phyloP scores from a whole-genome alignment of 1,140 invertebrate genomes.

The Metopolophium dirhodum region DNA sequence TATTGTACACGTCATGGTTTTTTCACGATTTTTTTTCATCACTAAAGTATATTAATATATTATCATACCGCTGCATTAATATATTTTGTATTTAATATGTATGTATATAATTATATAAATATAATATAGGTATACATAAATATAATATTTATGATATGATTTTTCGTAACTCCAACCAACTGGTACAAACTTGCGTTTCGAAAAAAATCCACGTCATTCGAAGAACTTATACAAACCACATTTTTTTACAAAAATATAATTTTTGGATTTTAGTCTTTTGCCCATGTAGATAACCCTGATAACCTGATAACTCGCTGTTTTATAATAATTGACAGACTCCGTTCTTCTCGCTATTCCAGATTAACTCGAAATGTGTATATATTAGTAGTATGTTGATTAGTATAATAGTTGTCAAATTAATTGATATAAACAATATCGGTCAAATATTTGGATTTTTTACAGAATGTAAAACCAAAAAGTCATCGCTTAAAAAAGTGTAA shows the following conservation, averaged over 20 bases:
- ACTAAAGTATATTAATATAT: background rate
- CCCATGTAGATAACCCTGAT: no score
- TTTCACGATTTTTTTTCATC: background rate
- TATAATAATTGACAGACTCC: no score
- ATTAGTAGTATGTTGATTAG: no score
- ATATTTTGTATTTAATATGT: background rate
- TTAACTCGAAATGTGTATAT: background rate
- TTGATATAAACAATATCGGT: background rate
- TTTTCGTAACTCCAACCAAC: background rate
- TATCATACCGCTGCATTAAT: background rate
- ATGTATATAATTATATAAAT: background rate
- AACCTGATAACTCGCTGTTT: fast-evolving
- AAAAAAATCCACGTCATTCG: background rate
- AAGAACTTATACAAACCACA: background rate
- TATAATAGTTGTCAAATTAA: background rate
- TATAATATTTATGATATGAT: background rate
- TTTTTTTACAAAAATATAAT: no score
- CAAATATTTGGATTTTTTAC: no score
- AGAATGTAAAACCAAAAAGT: no score
- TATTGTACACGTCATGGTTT: background rate
- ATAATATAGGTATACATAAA: no score
- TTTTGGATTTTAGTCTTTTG: background rate
- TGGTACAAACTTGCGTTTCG: background rate
- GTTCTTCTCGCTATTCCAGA: background rate
- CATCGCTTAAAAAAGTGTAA: background rate